phyloP scores from a whole-genome alignment of 2,113 vertebrate genomes.

The Nothocercus julius region DNA sequence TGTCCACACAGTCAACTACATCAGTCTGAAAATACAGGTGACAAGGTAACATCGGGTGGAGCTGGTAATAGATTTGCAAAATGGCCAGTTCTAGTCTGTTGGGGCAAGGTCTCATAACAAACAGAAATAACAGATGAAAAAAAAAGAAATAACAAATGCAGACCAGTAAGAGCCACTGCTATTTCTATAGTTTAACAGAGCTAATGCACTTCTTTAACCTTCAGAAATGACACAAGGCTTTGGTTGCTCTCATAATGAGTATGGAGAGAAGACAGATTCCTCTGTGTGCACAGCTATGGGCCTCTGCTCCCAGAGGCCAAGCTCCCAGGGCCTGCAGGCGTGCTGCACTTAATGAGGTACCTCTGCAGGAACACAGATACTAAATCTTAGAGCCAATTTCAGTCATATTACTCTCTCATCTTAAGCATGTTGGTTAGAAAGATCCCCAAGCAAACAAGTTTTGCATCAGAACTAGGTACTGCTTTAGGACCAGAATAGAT shows the following conservation, averaged over 20 bases:
- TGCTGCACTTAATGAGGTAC: accelerated
- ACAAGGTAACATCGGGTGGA: not conserved
- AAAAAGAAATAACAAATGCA: not conserved
- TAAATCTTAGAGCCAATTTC: not conserved
- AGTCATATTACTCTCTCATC: not conserved
- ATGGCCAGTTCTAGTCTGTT: not conserved
- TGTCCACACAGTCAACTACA: accelerated
- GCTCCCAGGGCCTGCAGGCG: not conserved
- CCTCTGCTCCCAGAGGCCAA: not conserved
- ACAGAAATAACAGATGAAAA: too few species aligned
- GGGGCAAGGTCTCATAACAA: not conserved
- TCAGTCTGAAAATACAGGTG: not conserved
- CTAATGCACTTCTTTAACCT: not conserved
- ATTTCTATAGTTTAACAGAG: not conserved
- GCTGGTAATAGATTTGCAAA: not conserved
- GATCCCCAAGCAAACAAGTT: not conserved
- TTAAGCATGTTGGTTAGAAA: not conserved
- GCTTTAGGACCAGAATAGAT: not conserved
- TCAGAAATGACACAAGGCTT: not conserved
- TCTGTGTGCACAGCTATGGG: not conserved
- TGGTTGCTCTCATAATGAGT: not conserved
- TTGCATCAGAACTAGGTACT: not conserved
- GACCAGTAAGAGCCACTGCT: not conserved
- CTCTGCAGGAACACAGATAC: not conserved
- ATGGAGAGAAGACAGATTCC: not conserved